phyloP scores from a whole-genome alignment of 2,113 vertebrate genomes.

The Spilogale gracilis region DNA sequence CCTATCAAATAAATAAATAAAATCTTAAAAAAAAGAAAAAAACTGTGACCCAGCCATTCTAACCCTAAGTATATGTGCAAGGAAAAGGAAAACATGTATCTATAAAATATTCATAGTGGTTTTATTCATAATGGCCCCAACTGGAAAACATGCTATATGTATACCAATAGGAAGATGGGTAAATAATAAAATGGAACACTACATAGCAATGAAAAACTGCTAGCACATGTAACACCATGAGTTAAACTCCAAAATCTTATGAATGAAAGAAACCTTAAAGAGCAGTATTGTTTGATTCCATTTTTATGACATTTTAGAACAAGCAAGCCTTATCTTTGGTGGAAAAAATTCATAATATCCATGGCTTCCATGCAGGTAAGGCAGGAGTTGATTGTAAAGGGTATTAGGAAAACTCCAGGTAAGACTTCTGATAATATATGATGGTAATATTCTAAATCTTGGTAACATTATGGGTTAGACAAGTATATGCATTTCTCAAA shows the following conservation, averaged over 20 bases:
- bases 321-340: neutral
- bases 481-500: neutral
- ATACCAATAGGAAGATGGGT: neutral
- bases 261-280: neutral
- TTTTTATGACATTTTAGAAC: neutral
- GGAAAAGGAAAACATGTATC: constrained; percentile 47
- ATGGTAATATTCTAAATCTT: neutral
- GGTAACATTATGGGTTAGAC: neutral
- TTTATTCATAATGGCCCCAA: neutral
- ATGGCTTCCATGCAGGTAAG: neutral
- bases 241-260: neutral
- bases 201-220: neutral
- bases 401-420: neutral
- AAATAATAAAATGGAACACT: neutral
- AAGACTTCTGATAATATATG: neutral
- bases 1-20: too few relatives aligned
- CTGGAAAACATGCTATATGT: neutral
- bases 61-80: constrained; percentile 29
- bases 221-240: neutral
- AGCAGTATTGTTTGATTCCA: neutral
- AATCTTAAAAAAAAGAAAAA: neutral
- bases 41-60: neutral
- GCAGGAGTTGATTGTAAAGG: neutral
- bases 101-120: neutral
- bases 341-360: neutral